Percentiles rank a stretch among this genome's conserved stretches.
Conservation (phyloP, 2,797 vertebrate species). For the Echeneis naucrates region DNA sequence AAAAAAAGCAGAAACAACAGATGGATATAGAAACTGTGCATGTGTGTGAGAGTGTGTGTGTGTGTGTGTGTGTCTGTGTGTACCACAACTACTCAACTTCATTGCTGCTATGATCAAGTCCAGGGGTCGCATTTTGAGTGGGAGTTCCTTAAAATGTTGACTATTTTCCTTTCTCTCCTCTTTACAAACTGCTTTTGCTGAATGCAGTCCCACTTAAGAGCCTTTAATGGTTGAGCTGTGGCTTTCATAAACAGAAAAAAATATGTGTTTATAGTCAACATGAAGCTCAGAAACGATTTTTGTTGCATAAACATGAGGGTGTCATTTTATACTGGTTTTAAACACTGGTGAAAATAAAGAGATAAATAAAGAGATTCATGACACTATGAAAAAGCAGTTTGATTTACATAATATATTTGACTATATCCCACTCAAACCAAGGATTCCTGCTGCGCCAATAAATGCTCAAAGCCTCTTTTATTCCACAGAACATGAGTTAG, state of each 20-base stretch:
- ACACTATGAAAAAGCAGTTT: not conserved
- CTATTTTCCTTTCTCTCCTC: not conserved
- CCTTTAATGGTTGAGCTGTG: constrained; percentile 12
- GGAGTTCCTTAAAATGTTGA: constrained; percentile 21
- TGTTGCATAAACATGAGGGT: constrained; percentile 30
- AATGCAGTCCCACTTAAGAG: not conserved
- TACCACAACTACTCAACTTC: constrained; percentile 32
- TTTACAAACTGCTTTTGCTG: not conserved
- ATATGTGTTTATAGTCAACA: constrained; percentile 46
- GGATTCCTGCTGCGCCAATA: constrained; percentile 11
- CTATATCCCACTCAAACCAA: not conserved
- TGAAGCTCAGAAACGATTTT: constrained; percentile 8
- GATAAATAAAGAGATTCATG: not conserved
- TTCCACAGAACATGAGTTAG: constrained; percentile 44
- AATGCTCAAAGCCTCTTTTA: constrained; percentile 54
- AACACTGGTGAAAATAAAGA: not conserved
- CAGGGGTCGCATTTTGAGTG: constrained; percentile 30
- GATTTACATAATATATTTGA: constrained; percentile 11
- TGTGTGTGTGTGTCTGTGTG: constrained; percentile 21
- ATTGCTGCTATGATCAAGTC: constrained; percentile 4
- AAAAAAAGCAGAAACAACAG: constrained; percentile 74
- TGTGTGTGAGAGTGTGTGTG: constrained; percentile 1
- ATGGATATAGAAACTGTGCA: constrained; percentile 60
- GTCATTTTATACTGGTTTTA: not conserved
- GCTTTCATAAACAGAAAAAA: constrained; percentile 24